Evolutionary conservation across 2,888 invertebrate species (phyloP).

Genomic region (Andrena hattorfiana): DNA sequence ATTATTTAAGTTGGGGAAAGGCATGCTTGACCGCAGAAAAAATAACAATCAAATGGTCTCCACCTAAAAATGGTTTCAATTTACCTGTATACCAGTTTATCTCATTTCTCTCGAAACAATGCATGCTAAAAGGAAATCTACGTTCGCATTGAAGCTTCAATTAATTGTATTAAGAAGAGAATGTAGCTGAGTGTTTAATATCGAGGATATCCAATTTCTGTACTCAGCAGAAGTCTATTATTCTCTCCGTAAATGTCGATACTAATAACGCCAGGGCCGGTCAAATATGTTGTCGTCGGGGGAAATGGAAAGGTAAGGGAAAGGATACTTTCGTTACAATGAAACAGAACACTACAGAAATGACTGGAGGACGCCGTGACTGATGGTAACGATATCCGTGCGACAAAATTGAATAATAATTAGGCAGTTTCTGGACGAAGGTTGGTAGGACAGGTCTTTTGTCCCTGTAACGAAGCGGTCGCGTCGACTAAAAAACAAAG

Average conservation of each 20-base stretch:
- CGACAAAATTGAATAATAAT: slow-evolving; percentile 50
- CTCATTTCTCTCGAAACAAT: background rate
- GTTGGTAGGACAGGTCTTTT: slow-evolving; percentile 11
- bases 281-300: background rate
- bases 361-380: slow-evolving; percentile 8
- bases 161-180: no score
- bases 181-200: no score
- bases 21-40: no score
- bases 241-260: slow-evolving; percentile 10
- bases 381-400: slow-evolving; percentile 44
- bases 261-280: slow-evolving; percentile 6
- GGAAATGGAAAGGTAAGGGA: background rate
- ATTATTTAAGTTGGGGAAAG: no score
- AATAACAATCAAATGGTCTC: background rate
- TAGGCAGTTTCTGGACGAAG: slow-evolving; percentile 22
- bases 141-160: no score
- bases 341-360: slow-evolving; percentile 19
- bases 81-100: background rate
- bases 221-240: no score
- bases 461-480: slow-evolving; percentile 7
- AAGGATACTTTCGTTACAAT: slow-evolving; percentile 8
- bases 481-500: background rate
- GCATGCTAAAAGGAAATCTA: background rate
- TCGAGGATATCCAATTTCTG: no score
- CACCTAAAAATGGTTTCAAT: background rate